Conservation (phyloP, 2,113 vertebrate genomes). For the Psilopsiagon aurifrons region DNA sequence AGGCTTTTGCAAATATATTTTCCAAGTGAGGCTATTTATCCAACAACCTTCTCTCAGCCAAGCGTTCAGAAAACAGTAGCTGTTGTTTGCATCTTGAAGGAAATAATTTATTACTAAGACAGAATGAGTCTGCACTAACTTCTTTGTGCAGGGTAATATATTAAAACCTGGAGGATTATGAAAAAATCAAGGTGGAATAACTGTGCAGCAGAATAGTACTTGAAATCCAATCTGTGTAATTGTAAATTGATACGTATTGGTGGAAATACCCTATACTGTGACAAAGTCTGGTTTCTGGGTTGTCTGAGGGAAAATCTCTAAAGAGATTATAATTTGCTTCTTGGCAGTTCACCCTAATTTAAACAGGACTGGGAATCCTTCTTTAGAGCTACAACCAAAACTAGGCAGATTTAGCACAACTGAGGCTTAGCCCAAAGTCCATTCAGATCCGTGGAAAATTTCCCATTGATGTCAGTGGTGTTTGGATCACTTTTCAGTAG, state of each 20-base stretch:
- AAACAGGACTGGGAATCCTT: background rate
- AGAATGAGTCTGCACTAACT: background rate
- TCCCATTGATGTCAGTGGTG: background rate
- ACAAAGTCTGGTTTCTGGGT: background rate
- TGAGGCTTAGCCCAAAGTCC: background rate
- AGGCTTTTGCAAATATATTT: constrained; percentile 40
- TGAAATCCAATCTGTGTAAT: background rate
- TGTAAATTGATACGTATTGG: background rate
- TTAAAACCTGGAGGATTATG: constrained; percentile 3
- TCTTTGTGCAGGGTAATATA: background rate
- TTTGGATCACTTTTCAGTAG: background rate
- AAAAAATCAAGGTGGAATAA: background rate
- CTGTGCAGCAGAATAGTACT: background rate
- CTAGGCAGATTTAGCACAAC: background rate
- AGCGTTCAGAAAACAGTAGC: constrained; percentile 13
- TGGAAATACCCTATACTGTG: background rate
- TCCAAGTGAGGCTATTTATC: constrained; percentile 39
- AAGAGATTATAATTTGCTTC: background rate
- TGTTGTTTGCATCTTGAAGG: constrained; percentile 28
- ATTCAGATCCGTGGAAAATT: background rate
- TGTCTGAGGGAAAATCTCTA: background rate
- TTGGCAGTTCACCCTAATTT: background rate
- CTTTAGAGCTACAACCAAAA: background rate
- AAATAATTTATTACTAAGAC: constrained; percentile 49
- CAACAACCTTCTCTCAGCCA: constrained; percentile 14